Conservation (phyloP, 2,888 invertebrate genomes). For the Clepsis dumicolana region DNA sequence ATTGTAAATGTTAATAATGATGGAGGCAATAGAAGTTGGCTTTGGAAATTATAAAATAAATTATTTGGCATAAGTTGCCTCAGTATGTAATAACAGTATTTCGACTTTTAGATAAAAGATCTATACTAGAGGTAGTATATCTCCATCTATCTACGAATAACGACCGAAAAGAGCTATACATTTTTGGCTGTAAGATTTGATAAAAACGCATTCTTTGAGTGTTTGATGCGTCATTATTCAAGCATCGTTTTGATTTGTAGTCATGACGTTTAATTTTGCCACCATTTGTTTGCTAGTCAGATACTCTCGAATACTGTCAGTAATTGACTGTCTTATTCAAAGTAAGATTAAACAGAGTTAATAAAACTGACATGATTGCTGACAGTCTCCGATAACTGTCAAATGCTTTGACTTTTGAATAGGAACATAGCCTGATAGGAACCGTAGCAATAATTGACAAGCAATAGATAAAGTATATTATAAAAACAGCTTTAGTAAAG, state of each 20-base stretch:
- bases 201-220: slow-evolving; percentile 4
- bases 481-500: slow-evolving; percentile 79
- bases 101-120: too few relatives aligned
- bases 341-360: not conserved
- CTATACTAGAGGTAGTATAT: too few relatives aligned
- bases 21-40: too few relatives aligned
- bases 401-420: slow-evolving; percentile 50
- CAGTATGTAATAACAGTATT: too few relatives aligned
- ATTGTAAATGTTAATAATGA: too few relatives aligned
- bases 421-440: slow-evolving; percentile 68
- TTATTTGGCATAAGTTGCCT: not conserved
- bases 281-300: slow-evolving; percentile 20
- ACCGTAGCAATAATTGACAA: slow-evolving; percentile 81
- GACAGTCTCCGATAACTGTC: not conserved
- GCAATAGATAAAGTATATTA: slow-evolving; percentile 75
- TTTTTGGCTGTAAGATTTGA: not conserved
- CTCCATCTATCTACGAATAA: not conserved
- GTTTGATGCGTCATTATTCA: slow-evolving; percentile 14
- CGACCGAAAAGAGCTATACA: not conserved
- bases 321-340: not conserved
- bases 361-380: not conserved
- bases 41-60: not conserved
- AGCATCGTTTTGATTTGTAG: not conserved
- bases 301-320: not conserved
- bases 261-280: slow-evolving; percentile 14